Evolutionary conservation across 2,888 invertebrate genomes (phyloP), one percentile per base, ranked within the genome.

Genomic region (Melanchra persicariae): DNA sequence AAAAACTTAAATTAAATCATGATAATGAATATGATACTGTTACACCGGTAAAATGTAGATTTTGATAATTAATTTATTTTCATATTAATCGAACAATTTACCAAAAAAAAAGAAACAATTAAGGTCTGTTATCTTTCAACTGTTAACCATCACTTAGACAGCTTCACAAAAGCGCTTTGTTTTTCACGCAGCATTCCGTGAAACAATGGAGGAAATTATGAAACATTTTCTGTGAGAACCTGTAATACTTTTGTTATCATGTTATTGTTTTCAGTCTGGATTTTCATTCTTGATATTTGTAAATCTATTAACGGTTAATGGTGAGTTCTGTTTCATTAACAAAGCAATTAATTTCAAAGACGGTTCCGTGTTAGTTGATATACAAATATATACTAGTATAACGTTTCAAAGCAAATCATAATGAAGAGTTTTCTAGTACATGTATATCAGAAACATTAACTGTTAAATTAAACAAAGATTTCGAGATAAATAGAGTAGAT

Each of bases 91-190:
- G n/a, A n/a, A n/a, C n/a, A n/a, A n/a, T n/a, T n/a, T n/a, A n/a
- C n/a, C n/a, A n/a, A n/a, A n/a, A n/a, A n/a, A n/a, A n/a, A n/a
- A n/a, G n/a, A n/a, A n/a, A n/a, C n/a, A n/a, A n/a, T n/a, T n/a
- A n/a, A n/a, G n/a, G n/a, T n/a, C 4, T 55, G 37, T 71, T 55
- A 60, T 63, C 19, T 63, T 19, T 63, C 54, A 59, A 12, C 37
- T 26, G n/a, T 54, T 51, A 34, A 51, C 30, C 55, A 55, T 74
- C 19, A n/a, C 30, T 51, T 9, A 55, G 59, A 58, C 19, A 74
- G 49, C 8, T 17, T 30, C 45, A 79, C 47, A 78, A 68, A 49
- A 30, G 15, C 24, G 49, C 54, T 59, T 62, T 68, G 49, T 64
- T 30, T 54, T 54, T 10, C 9, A 52, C 19, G 22, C n/a, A 34